Base-by-base conservation (phyloP, 2,888 invertebrate species). In the Spisula solida region DNA sequence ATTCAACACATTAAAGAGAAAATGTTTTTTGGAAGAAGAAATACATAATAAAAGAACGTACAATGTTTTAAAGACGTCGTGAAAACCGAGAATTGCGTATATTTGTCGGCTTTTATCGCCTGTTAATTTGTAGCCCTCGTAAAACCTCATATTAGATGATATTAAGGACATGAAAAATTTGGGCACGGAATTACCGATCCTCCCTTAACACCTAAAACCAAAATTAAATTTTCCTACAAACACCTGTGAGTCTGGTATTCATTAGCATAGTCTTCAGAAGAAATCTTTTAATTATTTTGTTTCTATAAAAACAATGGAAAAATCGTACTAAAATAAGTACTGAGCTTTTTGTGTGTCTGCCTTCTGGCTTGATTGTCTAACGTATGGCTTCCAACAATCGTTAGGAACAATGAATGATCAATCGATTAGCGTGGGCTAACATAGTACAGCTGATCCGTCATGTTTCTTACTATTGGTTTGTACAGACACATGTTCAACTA, bases 171-270 rank as follows among this genome's bases (percentile, higher is more conserved):
- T 56, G 41, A 48, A 75, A 75, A 70, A 48, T 75, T 70, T 75
- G n/a, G 55, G 31, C 79, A 48, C 78, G 85, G 55, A 84, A 85
- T 85, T 85, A 66, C 56, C 10, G 34, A 56, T 51, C 31, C 85
- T 75, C 85, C 89, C 86, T 56, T 78, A n/a, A 82, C 83, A 86
- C 88, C 85, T 82, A 88, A 88, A 90, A 85, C 78, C 83, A 56
- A 84, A 88, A 88, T 86, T 88, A 82, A 85, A 90, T 87, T 86
- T 86, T 81, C 83, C 75, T 85, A 90, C 55, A 78, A 88, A 83
- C 90, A 90, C 90, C 88, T 90, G 90, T 70, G 81, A n/a, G 70
- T 83, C 83, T 83, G 82, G 66, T 70, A 41, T 55, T 81, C 55
- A 83, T 86, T 86, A 70, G 83, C 66, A 25, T 12, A 80, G 48